phyloP scores from a whole-genome alignment of 2,797 vertebrate species.

The Phataginus tetradactyla region DNA sequence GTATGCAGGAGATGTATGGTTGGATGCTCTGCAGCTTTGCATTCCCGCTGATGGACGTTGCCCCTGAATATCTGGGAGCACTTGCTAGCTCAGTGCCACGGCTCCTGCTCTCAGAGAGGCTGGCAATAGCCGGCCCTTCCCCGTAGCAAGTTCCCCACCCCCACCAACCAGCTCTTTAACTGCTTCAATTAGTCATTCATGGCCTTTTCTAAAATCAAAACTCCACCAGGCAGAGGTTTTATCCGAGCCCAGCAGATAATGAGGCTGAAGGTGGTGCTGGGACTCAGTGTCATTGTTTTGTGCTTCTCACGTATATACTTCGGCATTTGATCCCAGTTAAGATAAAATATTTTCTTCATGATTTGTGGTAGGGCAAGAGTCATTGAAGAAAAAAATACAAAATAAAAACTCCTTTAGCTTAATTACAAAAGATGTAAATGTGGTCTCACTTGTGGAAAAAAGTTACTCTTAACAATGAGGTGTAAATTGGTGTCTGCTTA shows the following conservation, averaged over 20 bases:
- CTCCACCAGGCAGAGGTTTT: neutral
- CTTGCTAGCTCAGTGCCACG: neutral
- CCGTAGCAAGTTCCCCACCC: neutral
- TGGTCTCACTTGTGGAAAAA: conserved; percentile 64
- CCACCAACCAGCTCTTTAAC: neutral
- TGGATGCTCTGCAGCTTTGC: neutral
- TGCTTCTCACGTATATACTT: neutral
- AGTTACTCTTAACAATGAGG: conserved; percentile 78
- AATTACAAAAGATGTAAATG: conserved; percentile 72
- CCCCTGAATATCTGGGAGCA: neutral
- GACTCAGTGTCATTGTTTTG: neutral
- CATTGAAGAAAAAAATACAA: neutral
- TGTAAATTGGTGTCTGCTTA: conserved; percentile 80
- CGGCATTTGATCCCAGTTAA: conserved; percentile 63
- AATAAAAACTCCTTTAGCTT: conserved; percentile 56
- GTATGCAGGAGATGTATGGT: neutral
- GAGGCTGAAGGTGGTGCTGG: neutral
- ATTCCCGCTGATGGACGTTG: neutral
- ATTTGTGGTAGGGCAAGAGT: conserved; percentile 42
- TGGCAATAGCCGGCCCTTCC: neutral
- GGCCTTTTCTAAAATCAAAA: conserved; percentile 52
- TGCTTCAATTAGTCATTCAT: conserved; percentile 37
- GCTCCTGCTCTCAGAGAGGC: neutral
- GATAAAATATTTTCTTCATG: conserved; percentile 71
- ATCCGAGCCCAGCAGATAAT: neutral